phyloP scores from a whole-genome alignment of 2,113 vertebrate genomes.

The Ariopsis seemanni region DNA sequence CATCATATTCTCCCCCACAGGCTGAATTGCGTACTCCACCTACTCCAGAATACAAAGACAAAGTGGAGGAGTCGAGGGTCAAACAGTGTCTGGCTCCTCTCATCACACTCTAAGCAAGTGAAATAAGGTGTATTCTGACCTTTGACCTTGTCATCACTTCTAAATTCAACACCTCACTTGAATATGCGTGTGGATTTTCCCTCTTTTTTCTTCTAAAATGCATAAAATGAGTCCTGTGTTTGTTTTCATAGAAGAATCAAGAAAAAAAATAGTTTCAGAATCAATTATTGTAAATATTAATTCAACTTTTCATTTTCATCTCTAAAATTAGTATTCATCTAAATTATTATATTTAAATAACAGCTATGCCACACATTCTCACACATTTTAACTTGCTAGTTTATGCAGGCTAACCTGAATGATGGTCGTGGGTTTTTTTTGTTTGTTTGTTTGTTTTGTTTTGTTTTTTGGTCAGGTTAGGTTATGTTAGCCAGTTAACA shows the following conservation, averaged over 20 bases:
- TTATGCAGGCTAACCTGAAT: background rate
- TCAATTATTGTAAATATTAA: too few species aligned
- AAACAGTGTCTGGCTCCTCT: background rate
- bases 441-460: too few species aligned
- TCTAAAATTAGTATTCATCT: background rate
- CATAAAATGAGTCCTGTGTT: background rate
- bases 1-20: background rate
- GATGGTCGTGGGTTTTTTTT: background rate
- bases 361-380: background rate
- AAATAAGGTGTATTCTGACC: conserved; percentile 34
- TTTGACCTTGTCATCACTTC: conserved; percentile 37
- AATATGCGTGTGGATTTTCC: background rate
- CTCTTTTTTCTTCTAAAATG: background rate
- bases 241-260: background rate
- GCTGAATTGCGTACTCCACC: background rate
- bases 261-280: background rate
- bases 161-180: background rate
- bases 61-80: background rate
- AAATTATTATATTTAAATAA: background rate
- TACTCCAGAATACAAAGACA: background rate
- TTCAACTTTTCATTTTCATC: background rate
- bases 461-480: background rate
- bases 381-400: background rate
- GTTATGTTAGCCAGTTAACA: background rate
- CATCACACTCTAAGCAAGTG: background rate